These are phyloP conservation scores for Drosophila sproati DNA, from an alignment of 1,140 invertebrate species.

Conservation along the genomic window DNA sequence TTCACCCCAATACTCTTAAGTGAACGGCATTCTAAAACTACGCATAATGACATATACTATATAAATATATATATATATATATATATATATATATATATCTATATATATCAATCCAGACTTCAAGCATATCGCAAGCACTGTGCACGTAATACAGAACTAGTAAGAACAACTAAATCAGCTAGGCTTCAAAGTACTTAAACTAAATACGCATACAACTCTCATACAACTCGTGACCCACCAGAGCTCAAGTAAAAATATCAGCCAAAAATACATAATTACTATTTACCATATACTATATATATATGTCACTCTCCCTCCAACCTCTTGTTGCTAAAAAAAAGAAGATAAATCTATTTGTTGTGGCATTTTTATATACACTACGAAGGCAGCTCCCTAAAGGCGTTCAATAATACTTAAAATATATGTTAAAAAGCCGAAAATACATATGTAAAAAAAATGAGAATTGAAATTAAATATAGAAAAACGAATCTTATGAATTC, in stretches of 20 bases:
- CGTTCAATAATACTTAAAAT: constrained; percentile 23
- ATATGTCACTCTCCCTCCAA: constrained; percentile 50
- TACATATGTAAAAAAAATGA: constrained; percentile 35
- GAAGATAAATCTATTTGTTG: constrained; percentile 46
- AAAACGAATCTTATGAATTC: constrained; percentile 84
- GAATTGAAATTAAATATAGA: constrained; percentile 42
- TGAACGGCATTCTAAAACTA: constrained; percentile 37
- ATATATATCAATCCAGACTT: constrained; percentile 65
- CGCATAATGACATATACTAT: constrained; percentile 28
- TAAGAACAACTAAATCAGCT: constrained; percentile 46
- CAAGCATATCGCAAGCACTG: constrained; percentile 77
- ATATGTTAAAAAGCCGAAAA: constrained; percentile 38
- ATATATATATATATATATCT: constrained; percentile 23
- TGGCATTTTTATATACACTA: constrained; percentile 57
- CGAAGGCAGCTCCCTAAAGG: constrained; percentile 45
- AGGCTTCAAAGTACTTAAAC: constrained; percentile 27
- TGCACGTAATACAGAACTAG: constrained; percentile 42
- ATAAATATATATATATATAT: constrained; percentile 44
- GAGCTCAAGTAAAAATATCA: constrained; percentile 53
- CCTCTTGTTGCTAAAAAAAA: constrained; percentile 32
- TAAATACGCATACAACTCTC: constrained; percentile 13
- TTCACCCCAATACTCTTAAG: constrained; percentile 48
- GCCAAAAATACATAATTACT: constrained; percentile 28
- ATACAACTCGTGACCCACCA: constrained; percentile 38
- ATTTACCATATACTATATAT: constrained; percentile 30